Evolutionary conservation across 2,888 invertebrate genomes (phyloP), one percentile per base, ranked within the genome.

Genomic region (Diarsia dahlii): DNA sequence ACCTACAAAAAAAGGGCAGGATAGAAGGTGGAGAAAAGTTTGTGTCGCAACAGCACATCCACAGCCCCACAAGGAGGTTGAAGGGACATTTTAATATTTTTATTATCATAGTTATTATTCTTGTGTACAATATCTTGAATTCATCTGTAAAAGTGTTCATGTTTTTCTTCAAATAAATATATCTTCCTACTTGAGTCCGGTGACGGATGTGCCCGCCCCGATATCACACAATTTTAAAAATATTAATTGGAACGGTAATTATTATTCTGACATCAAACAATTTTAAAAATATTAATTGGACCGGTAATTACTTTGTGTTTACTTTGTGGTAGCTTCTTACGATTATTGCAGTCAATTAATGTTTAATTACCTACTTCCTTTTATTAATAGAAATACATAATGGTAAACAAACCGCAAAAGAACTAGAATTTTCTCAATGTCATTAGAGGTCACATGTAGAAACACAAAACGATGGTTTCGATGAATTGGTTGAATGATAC

Each of bases 151-250:
- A 39, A 39, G 39, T 39, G 39, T 39, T 39, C 39, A 39, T 8
- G 39, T 39, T 39, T 39, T 8, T 39, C 39, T 39, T 39, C 39
- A 39, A 39, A 39, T 39, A 8, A 39, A 39, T 39, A 39, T 8
- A 39, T 39, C 39, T 39, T 39, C 39, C 39, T 39, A 6, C 39
- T 39, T 39, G 39, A 39, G 39, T 39, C 8, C 39, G 6, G 39
- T 39, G 39, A 39, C 39, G 39, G 39, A 39, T 39, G 8, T 39
- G 39, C 39, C 45, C 63, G 4, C 8, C 39, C 45, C 63, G 4
- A n/a, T 45, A 12, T 73, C 81, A 66, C 39, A 46, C 10, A 18
- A 77, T 20, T 20, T 12, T 3, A 60, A 65, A 79, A 71, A n/a
- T 10, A 52, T 15, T 28, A 20, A 23, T 45, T n/a, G 8, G 8